Conservation (phyloP, 2,113 vertebrate species). For the Anolis sagrei region DNA sequence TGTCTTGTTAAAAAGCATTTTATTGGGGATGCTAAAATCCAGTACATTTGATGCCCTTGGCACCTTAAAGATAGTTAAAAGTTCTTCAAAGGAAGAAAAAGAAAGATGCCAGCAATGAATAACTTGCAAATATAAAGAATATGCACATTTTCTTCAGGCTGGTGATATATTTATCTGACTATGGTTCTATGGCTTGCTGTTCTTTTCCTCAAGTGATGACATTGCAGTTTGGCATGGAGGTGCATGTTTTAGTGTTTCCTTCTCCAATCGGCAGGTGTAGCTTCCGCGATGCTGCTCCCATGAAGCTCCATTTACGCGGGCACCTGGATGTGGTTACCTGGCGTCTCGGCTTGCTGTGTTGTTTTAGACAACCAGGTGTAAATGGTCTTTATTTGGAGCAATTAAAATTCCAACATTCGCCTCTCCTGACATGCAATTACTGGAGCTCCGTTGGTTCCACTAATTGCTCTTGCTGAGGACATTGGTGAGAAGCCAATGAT, state of each 20-base stretch:
- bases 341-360: slow-evolving; percentile 79
- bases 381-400: slow-evolving; percentile 90
- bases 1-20: slow-evolving; percentile 86
- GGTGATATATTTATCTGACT: slow-evolving; percentile 67
- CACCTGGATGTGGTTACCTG: slow-evolving; percentile 87
- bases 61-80: slow-evolving; percentile 81
- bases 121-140: slow-evolving; percentile 83
- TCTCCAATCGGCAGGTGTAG: slow-evolving; percentile 67
- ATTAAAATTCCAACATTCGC: slow-evolving; percentile 94
- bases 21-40: slow-evolving; percentile 85
- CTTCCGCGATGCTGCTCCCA: slow-evolving; percentile 66
- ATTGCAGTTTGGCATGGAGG: slow-evolving; percentile 80
- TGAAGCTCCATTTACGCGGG: slow-evolving; percentile 86
- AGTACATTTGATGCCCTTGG: slow-evolving; percentile 82
- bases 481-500: slow-evolving; percentile 96
- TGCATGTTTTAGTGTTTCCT: slow-evolving; percentile 78
- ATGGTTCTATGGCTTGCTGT: slow-evolving; percentile 53
- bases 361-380: slow-evolving; percentile 88
- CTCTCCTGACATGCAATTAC: slow-evolving; percentile 96
- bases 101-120: slow-evolving; percentile 80
- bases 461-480: slow-evolving; percentile 97
- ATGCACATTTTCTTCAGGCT: slow-evolving; percentile 83
- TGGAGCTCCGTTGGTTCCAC: slow-evolving; percentile 89
- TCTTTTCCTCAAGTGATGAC: slow-evolving; percentile 79
- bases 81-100: slow-evolving; percentile 64